A percentile compares a stretch with the other conserved stretches of the same genome.
Evolutionary conservation across 2,888 invertebrate genomes (phyloP).

Genomic region (Blera fallax): DNA sequence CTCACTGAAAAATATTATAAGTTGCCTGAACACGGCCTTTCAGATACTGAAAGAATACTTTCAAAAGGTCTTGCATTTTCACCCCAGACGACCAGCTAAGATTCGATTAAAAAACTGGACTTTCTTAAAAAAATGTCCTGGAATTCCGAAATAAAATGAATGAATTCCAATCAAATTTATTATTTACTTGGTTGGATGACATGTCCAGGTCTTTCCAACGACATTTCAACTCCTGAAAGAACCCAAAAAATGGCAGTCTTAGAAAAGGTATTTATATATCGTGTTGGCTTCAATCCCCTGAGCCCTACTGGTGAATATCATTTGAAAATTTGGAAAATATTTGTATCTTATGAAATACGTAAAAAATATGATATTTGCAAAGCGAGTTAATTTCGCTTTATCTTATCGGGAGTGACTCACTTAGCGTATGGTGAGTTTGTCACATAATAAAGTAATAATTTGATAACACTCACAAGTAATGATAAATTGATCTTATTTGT

Average conservation of each 20-base stretch:
- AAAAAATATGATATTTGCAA: background rate
- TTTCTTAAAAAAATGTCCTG: background rate
- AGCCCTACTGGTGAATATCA: slow-evolving; percentile 10
- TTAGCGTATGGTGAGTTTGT: background rate
- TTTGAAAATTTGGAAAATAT: background rate
- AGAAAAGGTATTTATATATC: background rate
- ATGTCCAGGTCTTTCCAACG: slow-evolving; percentile 44
- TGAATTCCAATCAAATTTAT: slow-evolving; percentile 5
- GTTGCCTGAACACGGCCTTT: background rate
- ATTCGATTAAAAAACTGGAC: background rate
- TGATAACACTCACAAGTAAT: background rate
- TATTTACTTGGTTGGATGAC: slow-evolving; percentile 48
- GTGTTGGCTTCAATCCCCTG: slow-evolving; percentile 25
- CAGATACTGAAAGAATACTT: background rate
- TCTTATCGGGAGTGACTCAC: slow-evolving; percentile 18
- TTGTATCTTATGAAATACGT: background rate
- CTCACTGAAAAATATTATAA: no score
- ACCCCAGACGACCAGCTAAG: background rate
- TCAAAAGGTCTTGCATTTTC: background rate
- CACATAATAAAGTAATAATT: background rate
- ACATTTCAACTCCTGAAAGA: slow-evolving; percentile 49
- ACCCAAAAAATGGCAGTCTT: background rate
- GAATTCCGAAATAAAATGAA: background rate
- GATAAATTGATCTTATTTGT: background rate
- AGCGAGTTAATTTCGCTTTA: background rate